A percentile compares a stretch with the other conserved stretches of the same genome.
phyloP scores from a whole-genome alignment of 2,113 vertebrate genomes.

The Muscicapa adusta region DNA sequence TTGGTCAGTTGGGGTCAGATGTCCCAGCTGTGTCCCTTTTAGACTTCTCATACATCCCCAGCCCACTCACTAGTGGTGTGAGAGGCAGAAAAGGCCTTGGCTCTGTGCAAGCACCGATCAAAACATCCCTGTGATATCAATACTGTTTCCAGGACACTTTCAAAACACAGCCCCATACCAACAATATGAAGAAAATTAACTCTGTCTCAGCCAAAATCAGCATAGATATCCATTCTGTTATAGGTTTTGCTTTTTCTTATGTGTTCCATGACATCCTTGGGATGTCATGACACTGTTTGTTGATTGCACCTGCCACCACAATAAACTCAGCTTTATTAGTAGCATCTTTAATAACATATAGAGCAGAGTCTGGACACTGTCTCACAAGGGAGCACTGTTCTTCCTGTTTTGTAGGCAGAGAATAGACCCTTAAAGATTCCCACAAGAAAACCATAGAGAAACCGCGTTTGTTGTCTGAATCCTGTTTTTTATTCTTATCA shows the following conservation, averaged over 20 bases:
- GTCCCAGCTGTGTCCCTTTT: neutral
- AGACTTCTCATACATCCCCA: neutral
- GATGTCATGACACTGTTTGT: neutral
- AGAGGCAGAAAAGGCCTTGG: neutral
- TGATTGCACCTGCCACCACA: neutral
- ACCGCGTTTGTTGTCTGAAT: neutral
- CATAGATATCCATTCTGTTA: neutral
- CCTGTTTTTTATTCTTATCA: neutral
- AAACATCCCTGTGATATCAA: neutral
- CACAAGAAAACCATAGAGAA: neutral
- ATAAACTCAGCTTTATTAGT: neutral
- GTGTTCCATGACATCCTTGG: neutral
- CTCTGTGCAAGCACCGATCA: neutral
- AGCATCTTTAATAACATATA: neutral
- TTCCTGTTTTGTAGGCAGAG: neutral
- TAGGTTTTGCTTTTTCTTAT: neutral
- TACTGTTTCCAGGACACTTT: neutral
- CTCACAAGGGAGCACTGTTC: constrained; percentile 7
- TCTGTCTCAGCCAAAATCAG: neutral
- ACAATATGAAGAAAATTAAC: neutral
- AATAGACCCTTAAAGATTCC: neutral
- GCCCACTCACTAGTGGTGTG: neutral
- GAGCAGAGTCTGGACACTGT: neutral
- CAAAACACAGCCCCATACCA: neutral
- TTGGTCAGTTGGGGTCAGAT: neutral